These are phyloP conservation scores for Camptogramma bilineatum DNA, from an alignment of 2,888 invertebrate species.

Conservation along the genomic window DNA sequence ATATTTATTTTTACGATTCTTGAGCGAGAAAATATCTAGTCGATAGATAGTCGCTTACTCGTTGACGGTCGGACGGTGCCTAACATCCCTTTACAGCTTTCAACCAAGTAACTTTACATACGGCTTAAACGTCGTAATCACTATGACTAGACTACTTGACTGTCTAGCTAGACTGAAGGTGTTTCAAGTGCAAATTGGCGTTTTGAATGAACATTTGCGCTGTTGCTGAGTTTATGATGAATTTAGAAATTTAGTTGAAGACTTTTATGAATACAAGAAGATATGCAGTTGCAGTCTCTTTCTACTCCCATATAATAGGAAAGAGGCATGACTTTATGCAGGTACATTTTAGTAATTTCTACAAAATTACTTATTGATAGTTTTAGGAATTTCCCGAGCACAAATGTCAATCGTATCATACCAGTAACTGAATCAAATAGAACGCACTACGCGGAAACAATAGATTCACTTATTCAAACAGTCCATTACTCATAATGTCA, in stretches of 20 bases:
- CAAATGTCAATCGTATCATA: too few species aligned
- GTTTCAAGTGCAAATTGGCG: not conserved
- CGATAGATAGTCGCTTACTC: too few species aligned
- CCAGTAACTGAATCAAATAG: not conserved
- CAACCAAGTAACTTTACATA: constrained; percentile 4
- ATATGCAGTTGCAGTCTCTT: not conserved
- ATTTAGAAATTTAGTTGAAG: too few species aligned
- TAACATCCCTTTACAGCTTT: constrained; percentile 11
- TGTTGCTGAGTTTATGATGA: not conserved
- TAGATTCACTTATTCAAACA: constrained; percentile 13
- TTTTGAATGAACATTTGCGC: not conserved
- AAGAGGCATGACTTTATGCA: too few species aligned
- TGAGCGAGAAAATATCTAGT: too few species aligned
- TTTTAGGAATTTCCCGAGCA: too few species aligned
- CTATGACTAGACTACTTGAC: not conserved
- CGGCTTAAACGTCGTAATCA: constrained; percentile 5
- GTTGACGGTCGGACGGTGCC: too few species aligned
- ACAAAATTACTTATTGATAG: too few species aligned
- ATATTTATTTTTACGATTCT: too few species aligned
- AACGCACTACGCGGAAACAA: constrained; percentile 13
- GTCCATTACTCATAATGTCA: constrained; percentile 20
- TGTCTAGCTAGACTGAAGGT: not conserved
- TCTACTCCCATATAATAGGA: too few species aligned
- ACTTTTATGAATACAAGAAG: too few species aligned
- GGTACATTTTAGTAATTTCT: too few species aligned